Percentiles rank a stretch among this genome's conserved stretches.
Evolutionary conservation across 2,888 invertebrate species (phyloP).

Genomic region (Standfussiana lucernea): DNA sequence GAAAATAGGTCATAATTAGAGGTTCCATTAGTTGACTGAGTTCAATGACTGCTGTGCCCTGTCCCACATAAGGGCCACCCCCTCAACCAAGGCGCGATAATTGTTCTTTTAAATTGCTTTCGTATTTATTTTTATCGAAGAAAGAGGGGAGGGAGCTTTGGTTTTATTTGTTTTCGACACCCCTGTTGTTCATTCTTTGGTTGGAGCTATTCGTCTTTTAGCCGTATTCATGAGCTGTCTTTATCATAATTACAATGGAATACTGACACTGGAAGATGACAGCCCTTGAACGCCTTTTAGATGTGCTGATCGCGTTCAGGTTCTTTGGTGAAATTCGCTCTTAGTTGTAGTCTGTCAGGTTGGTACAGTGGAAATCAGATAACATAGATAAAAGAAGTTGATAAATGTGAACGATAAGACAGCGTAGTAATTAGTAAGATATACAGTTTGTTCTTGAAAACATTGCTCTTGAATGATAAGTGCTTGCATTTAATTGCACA

Average conservation of each 20-base stretch:
- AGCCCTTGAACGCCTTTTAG: no score
- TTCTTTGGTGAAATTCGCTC: no score
- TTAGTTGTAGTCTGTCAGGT: no score
- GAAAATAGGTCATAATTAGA: constrained; percentile 73
- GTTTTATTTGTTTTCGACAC: constrained; percentile 56
- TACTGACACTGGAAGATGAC: no score
- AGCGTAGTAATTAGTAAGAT: constrained; percentile 9
- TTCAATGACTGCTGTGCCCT: constrained; percentile 68
- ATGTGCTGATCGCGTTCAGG: no score
- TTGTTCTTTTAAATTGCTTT: constrained; percentile 71
- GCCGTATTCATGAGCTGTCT: no score
- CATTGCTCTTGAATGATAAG: neutral
- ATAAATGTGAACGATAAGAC: constrained; percentile 14
- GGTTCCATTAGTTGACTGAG: constrained; percentile 70
- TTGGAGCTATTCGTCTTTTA: constrained; percentile 10
- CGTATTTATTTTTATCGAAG: constrained; percentile 67
- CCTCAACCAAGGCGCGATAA: constrained; percentile 72
- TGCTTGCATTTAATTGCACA: constrained; percentile 20
- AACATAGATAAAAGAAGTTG: neutral
- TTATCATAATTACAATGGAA: no score
- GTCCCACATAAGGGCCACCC: constrained; percentile 75
- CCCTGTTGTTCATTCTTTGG: constrained; percentile 31
- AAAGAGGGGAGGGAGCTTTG: constrained; percentile 46
- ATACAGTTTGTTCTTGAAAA: constrained; percentile 23
- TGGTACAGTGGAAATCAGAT: constrained; percentile 24